Percentiles rank a stretch among this genome's conserved stretches.
phyloP scores from a whole-genome alignment of 2,113 vertebrate genomes.

The Zosterops lateralis region DNA sequence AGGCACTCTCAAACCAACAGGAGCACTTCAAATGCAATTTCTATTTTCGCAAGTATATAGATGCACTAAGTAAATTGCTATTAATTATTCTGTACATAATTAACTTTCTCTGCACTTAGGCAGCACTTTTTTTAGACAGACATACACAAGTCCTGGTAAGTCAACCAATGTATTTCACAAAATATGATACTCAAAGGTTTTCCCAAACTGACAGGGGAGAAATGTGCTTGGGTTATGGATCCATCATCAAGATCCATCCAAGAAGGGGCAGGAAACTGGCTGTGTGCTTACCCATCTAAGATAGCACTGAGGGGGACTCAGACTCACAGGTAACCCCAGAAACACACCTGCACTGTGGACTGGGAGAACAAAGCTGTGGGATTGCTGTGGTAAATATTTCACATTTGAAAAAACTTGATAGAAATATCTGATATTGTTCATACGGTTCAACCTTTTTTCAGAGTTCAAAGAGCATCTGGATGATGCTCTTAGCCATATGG shows the following conservation, averaged over 20 bases:
- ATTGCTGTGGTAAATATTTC: neutral
- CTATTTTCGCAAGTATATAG: neutral
- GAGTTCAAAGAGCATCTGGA: neutral
- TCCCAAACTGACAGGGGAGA: neutral
- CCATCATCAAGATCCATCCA: neutral
- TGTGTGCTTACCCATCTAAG: neutral
- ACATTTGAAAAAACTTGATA: neutral
- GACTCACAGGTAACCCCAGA: neutral
- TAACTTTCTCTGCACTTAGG: neutral
- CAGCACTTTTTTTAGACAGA: neutral
- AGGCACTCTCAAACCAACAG: neutral
- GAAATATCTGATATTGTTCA: neutral
- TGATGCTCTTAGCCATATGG: neutral
- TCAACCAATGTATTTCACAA: neutral
- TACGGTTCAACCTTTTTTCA: neutral
- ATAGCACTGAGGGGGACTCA: fast-evolving
- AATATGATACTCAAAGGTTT: neutral
- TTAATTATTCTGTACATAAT: constrained; percentile 40
- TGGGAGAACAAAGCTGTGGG: neutral
- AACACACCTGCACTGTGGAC: neutral
- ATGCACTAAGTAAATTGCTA: constrained; percentile 15
- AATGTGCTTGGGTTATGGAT: neutral
- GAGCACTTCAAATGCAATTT: neutral
- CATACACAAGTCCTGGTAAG: neutral
- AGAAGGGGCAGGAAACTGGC: neutral